phyloP scores from a whole-genome alignment of 2,113 vertebrate genomes.

The Marmota monax region DNA sequence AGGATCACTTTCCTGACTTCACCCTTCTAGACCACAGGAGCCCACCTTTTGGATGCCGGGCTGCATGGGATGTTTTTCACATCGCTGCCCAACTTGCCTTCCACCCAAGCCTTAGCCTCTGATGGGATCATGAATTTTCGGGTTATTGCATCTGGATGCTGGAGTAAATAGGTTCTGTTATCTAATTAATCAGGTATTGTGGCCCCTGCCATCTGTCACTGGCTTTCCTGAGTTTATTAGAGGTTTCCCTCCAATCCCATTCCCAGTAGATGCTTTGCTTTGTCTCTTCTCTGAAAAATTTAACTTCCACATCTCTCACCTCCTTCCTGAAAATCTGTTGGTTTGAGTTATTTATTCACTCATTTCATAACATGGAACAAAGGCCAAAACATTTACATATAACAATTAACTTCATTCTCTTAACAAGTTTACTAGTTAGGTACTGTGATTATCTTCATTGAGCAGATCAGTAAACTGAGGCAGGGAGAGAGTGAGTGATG shows the following conservation, averaged over 20 bases:
- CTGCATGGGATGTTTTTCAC: neutral
- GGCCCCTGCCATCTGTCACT: neutral
- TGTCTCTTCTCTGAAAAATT: neutral
- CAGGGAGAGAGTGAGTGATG: neutral
- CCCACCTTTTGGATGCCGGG: neutral
- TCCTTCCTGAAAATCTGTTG: constrained; percentile 22
- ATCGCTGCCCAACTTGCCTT: neutral
- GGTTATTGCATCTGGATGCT: neutral
- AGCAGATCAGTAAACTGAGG: neutral
- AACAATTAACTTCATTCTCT: neutral
- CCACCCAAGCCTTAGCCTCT: neutral
- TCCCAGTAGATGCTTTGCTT: neutral
- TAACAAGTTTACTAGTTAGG: neutral
- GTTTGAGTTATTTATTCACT: constrained; percentile 12
- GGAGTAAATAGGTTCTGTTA: neutral
- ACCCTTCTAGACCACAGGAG: neutral
- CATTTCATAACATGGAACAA: neutral
- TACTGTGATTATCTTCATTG: neutral
- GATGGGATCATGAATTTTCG: neutral
- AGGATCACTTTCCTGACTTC: neutral
- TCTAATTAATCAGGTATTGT: neutral
- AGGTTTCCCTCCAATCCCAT: neutral
- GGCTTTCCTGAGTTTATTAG: neutral
- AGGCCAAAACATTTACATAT: neutral
- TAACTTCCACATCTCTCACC: neutral